Evolutionary conservation across 2,113 vertebrate genomes (phyloP), one percentile per base, ranked within the genome.

Genomic region (Ctenodactylus gundi): DNA sequence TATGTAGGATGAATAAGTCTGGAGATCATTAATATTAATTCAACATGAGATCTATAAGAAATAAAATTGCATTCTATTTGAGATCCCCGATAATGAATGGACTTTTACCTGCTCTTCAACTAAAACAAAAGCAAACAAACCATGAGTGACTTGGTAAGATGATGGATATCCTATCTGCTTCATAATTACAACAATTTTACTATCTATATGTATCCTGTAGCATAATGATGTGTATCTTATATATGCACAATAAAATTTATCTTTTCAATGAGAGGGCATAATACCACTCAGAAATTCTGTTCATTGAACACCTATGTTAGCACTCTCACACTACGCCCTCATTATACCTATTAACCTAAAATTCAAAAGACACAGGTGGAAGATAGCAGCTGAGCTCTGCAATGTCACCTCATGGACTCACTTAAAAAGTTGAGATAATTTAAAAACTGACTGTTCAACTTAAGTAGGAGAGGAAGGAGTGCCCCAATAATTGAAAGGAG

Each of bases 341-440:
- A 72, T 11, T 49, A 25, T 84, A 34, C 34, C 34, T 80, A 20
- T 29, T 88, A 90, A n/a, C 9, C n/a, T 58, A 90, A 95, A 65
- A 11, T 21, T 85, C n/a, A 88, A 77, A 49, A 88, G 85, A 53
- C n/a, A 82, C 92, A 92, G 83, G 29, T 64, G n/a, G 41, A 44
- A 2, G 57, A 20, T 41, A 92, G 73, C n/a, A n/a, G n/a, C n/a
- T n/a, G n/a, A n/a, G n/a, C n/a, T n/a, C n/a, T n/a, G n/a, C n/a
- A n/a, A n/a, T n/a, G n/a, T n/a, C n/a, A n/a, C n/a, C n/a, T n/a
- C n/a, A n/a, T n/a, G n/a, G n/a, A n/a, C n/a, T n/a, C n/a, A n/a
- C n/a, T n/a, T n/a, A n/a, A n/a, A n/a, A n/a, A n/a, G n/a, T n/a
- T n/a, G n/a, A n/a, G n/a, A n/a, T n/a, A n/a, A n/a, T n/a, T n/a